Evolutionary conservation across 1,140 invertebrate species (phyloP), one percentile per base, ranked within the genome.

Genomic region (Heliconius nattereri): DNA sequence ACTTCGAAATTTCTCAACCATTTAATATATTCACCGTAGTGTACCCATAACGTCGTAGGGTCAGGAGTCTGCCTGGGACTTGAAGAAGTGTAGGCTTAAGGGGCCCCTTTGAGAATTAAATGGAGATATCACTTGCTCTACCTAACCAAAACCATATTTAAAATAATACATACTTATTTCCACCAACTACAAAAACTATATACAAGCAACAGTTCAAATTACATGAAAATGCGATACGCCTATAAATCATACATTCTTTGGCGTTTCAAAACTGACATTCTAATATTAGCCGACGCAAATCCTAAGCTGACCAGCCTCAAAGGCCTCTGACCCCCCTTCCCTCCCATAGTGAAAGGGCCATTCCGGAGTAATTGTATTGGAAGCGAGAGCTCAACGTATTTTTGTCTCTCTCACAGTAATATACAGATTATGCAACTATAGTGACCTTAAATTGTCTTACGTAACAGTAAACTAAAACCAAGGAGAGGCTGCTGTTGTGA

Each of bases 281-380:
- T 85, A 85, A 85, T 82, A 85, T 85, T 84, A 85, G 78, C 83
- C 78, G 80, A 84, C 83, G 81, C 83, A 85, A 84, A 85, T 85
- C 84, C 81, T 78, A 79, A 75, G 75, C 71, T 66, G 57, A 71
- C 83, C 78, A 84, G 19, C 20, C 8, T 45, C 35, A 35, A 72
- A 79, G 81, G 81, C 66, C 84, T 75, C 71, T 45, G 60, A 32
- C 75, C 45, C 54, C 79, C 77, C 84, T 35, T 49, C 80, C 32
- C 16, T 37, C 7, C 8, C 29, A 66, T 54, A 78, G 32, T 75
- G 60, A 32, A 71, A 71, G 71, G 82, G 76, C 75, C 66, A 77
- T 5, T 29, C 19, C 57, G 76, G 76, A n/a, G 82, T 78, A 83
- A 81, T 83, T 83, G 79, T 78, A 79, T 80, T 32, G 35, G 78